Percentiles rank a stretch among this genome's conserved stretches.
Conservation (phyloP, 2,797 vertebrate genomes). For the Cyclopterus lumpus region DNA sequence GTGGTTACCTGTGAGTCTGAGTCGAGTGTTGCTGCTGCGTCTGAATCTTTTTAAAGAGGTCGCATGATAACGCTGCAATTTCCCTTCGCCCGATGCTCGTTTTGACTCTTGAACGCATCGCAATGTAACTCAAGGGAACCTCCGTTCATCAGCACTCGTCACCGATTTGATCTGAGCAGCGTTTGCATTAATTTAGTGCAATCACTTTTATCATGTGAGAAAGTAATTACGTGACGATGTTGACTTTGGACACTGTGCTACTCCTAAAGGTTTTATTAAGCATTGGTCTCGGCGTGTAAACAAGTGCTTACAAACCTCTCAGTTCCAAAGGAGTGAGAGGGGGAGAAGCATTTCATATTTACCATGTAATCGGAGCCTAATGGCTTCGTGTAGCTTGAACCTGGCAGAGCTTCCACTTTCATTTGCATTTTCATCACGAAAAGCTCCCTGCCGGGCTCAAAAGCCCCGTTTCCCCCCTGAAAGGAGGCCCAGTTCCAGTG, state of each 20-base stretch:
- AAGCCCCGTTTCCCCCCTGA: conserved; percentile 57
- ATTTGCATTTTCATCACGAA: conserved; percentile 73
- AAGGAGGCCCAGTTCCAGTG: conserved; percentile 74
- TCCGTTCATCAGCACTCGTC: too few relatives aligned
- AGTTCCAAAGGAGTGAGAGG: neutral
- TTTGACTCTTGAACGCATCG: too few relatives aligned
- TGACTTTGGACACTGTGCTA: conserved; percentile 54
- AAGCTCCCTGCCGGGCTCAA: conserved; percentile 63
- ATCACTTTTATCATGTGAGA: conserved; percentile 33
- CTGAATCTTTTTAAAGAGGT: conserved; percentile 50
- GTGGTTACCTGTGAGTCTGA: conserved; percentile 14
- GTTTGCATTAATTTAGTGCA: too few relatives aligned
- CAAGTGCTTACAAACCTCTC: conserved; percentile 42
- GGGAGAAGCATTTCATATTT: conserved; percentile 60
- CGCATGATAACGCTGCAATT: too few relatives aligned
- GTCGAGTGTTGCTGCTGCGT: conserved; percentile 35
- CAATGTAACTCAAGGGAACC: too few relatives aligned
- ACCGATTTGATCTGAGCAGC: too few relatives aligned
- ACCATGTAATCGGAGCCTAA: conserved; percentile 55
- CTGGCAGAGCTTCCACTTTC: conserved; percentile 49
- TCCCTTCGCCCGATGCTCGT: too few relatives aligned
- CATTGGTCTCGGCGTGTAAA: conserved; percentile 41
- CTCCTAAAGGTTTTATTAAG: conserved; percentile 42
- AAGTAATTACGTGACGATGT: conserved; percentile 30
- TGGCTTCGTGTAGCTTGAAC: conserved; percentile 57